Evolutionary conservation across 2,888 invertebrate species (phyloP).

Genomic region (Automeris io): DNA sequence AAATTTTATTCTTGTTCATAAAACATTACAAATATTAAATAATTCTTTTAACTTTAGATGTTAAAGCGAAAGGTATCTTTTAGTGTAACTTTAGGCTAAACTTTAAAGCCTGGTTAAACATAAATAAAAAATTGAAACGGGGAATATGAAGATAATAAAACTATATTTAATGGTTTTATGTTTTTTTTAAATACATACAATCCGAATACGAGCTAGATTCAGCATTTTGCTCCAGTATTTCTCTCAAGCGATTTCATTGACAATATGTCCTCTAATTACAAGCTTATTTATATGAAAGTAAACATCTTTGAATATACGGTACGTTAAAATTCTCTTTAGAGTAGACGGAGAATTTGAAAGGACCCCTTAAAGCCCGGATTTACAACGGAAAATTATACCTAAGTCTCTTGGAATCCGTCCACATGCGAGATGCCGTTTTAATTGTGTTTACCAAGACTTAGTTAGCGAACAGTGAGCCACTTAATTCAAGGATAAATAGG

Average conservation of each 20-base stretch:
- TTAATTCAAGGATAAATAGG: conserved; percentile 41
- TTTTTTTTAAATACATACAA: too few relatives aligned
- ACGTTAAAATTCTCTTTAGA: conserved; percentile 43
- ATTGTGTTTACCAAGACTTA: conserved; percentile 64
- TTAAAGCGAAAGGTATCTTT: too few relatives aligned
- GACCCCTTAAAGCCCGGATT: conserved; percentile 50
- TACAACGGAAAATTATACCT: conserved; percentile 57
- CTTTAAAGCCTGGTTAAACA: too few relatives aligned
- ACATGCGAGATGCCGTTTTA: conserved; percentile 62
- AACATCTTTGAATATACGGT: conserved; percentile 19
- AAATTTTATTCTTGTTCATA: too few relatives aligned
- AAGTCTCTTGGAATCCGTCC: conserved; percentile 52
- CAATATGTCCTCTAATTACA: not conserved
- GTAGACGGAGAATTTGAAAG: conserved; percentile 40
- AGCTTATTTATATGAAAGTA: conserved; percentile 11
- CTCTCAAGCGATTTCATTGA: not conserved
- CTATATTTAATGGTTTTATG: too few relatives aligned
- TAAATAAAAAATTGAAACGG: too few relatives aligned
- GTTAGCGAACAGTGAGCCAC: conserved; percentile 53
- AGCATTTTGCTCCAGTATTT: too few relatives aligned
- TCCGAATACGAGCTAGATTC: too few relatives aligned
- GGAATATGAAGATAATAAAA: too few relatives aligned
- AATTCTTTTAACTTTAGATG: too few relatives aligned
- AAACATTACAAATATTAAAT: too few relatives aligned
- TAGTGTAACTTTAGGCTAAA: too few relatives aligned